A percentile compares a stretch with the other conserved stretches of the same genome.
These are phyloP conservation scores for Lymantria dispar DNA, from an alignment of 2,888 invertebrate species.

Conservation along the genomic window DNA sequence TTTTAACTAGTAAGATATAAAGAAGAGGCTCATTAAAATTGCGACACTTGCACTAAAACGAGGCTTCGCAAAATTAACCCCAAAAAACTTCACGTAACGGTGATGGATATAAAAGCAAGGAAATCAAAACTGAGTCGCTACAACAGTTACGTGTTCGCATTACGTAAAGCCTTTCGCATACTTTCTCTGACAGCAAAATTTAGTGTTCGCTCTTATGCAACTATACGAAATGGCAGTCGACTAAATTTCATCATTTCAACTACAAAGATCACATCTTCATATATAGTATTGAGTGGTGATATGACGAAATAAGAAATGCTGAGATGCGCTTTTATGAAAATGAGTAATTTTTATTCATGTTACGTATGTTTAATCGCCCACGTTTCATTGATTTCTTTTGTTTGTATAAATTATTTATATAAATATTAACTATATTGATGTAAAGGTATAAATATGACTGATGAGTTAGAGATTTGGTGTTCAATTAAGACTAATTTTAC, in stretches of 20 bases:
- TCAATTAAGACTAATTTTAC: too few relatives aligned
- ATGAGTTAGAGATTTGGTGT: too few relatives aligned
- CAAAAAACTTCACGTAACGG: conserved; percentile 67
- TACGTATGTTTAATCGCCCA: neutral
- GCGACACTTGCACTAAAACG: conserved; percentile 30
- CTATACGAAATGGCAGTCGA: conserved; percentile 74
- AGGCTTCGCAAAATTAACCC: conserved; percentile 57
- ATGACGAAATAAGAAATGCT: conserved; percentile 67
- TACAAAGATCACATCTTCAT: conserved; percentile 64
- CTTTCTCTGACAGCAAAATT: conserved; percentile 82
- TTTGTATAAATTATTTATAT: neutral
- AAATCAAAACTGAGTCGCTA: conserved; percentile 78
- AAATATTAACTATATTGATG: too few relatives aligned
- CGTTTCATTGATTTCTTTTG: conserved; percentile 14
- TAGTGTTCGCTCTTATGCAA: conserved; percentile 75
- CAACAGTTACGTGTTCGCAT: conserved; percentile 68
- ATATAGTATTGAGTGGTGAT: conserved; percentile 53
- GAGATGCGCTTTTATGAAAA: conserved; percentile 10
- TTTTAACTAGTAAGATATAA: conserved; percentile 3
- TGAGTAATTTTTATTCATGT: conserved; percentile 9
- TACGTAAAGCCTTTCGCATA: conserved; percentile 81
- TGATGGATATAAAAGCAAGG: conserved; percentile 76
- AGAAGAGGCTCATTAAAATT: conserved; percentile 22
- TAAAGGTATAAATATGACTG: too few relatives aligned
- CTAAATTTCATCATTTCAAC: conserved; percentile 79